Evolutionary conservation across 23 tunicate species (phyloP).

Genomic region (Diplosoma virens): DNA sequence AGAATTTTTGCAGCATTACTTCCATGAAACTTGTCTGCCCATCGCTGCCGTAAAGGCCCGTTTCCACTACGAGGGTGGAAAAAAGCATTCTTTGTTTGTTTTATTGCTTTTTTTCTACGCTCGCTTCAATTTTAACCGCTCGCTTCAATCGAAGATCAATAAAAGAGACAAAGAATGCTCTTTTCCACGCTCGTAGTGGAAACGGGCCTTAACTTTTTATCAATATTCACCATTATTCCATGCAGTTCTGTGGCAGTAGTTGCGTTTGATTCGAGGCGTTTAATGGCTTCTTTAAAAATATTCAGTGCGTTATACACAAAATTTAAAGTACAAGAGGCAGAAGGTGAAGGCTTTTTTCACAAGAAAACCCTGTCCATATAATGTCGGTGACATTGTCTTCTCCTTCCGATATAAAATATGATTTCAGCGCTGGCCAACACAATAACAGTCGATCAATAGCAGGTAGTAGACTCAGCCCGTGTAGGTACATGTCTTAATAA

Average conservation of each 20-base stretch:
- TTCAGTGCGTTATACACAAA: neutral
- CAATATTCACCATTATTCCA: constrained; percentile 12
- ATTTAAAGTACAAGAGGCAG: constrained; percentile 12
- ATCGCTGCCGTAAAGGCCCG: constrained; percentile 14
- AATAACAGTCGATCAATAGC: neutral
- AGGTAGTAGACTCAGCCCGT: constrained; percentile 12
- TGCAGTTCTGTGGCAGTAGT: constrained; percentile 23
- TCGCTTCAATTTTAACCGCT: too few species aligned
- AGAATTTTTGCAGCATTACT: too few species aligned
- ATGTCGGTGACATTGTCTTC: constrained; percentile 14
- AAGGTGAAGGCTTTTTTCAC: constrained; percentile 5
- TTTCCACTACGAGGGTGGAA: too few species aligned
- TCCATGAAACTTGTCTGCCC: constrained; percentile 3
- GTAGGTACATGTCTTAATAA: neutral
- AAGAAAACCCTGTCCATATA: constrained; percentile 4
- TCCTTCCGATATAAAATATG: constrained; percentile 14
- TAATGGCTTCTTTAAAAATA: constrained; percentile 7
- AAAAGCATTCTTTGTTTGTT: too few species aligned
- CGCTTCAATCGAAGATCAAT: too few species aligned
- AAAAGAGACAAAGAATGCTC: too few species aligned
- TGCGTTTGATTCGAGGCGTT: neutral
- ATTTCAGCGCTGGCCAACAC: constrained; percentile 4
- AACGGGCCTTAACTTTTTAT: constrained; percentile 7
- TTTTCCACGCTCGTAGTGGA: too few species aligned
- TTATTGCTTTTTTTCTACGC: too few species aligned